Base-by-base conservation (phyloP, 2,888 invertebrate species). In the Leptinotarsa peninsularis region DNA sequence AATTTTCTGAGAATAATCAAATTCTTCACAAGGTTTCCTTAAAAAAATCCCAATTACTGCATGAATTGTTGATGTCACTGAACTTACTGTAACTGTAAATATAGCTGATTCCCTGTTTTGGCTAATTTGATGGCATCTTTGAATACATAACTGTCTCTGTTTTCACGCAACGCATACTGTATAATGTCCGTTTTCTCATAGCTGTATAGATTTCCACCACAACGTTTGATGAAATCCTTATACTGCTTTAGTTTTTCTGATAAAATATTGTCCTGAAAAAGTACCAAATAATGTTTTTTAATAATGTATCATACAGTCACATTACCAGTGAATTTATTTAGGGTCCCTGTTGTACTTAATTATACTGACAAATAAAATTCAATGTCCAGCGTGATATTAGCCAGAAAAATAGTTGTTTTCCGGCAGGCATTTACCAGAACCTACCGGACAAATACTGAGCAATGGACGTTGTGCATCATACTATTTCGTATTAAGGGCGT, bases 111-210 rank as follows among this genome's bases (percentile, higher is more conserved):
- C 52, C 89, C 88, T 74, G 88, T 87, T 43, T 86, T 87, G 0
- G 93, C 92, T 4, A 92, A 84, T 69, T 89, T 85, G 27, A 87
- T 21, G 7, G 82, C 84, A 60, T 79, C 79, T 27, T 90, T 87
- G 80, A 91, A 91, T 0, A 94, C 89, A 52, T 89, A 88, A 33
- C 91, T 92, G 74, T 90, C 89, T 50, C 89, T 88, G n/a, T 91
- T 90, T 84, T 93, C 90, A 81, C 92, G 92, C 33, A 95, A 87
- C 4, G 93, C 93, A 80, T 93, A 91, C 84, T 95, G 94, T 21
- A 94, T 87, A 63, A 94, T 91, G 85, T 94, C 93, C 0, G 92
- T 91, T 78, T 90, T 89, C 7, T 90, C 90, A 81, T 92, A 92
- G 73, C 91, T 90, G 80, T 91, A 91, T 66, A 94, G 87, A 77